Evolutionary conservation across 2,797 vertebrate species (phyloP).

Genomic region (Decapterus maruadsi): DNA sequence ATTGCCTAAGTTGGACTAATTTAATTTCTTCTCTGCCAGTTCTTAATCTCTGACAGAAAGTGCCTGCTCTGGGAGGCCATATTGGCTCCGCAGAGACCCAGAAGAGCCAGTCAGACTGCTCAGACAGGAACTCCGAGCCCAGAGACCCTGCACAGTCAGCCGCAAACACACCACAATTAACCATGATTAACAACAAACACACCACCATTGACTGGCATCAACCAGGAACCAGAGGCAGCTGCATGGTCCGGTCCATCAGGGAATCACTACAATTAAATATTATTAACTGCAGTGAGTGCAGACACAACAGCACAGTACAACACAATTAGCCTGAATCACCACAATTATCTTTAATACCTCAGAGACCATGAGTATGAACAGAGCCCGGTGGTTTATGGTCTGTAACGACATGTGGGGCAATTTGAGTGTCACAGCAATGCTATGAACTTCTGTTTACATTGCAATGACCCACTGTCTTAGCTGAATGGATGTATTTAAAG

Average conservation of each 20-base stretch:
- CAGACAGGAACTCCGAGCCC: conserved; percentile 75
- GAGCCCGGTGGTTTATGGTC: conserved; percentile 45
- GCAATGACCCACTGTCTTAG: neutral
- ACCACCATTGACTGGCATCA: conserved; percentile 66
- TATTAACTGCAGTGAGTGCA: conserved; percentile 72
- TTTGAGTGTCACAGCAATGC: conserved; percentile 10
- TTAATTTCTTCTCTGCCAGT: conserved; percentile 82
- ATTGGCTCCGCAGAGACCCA: conserved; percentile 74
- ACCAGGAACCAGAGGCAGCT: conserved; percentile 67
- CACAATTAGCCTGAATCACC: conserved; percentile 78
- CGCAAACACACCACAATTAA: conserved; percentile 70
- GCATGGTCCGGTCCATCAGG: conserved; percentile 52
- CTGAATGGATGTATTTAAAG: neutral
- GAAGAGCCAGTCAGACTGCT: conserved; percentile 66
- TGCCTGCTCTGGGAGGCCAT: conserved; percentile 72
- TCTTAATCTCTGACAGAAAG: conserved; percentile 83
- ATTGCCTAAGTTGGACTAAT: conserved; percentile 84
- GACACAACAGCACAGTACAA: conserved; percentile 70
- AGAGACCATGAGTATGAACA: conserved; percentile 45
- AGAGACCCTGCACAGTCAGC: conserved; percentile 58
- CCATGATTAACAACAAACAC: conserved; percentile 72
- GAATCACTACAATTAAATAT: conserved; percentile 75
- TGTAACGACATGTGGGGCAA: conserved; percentile 32
- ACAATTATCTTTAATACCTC: conserved; percentile 74
- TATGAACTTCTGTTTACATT: conserved; percentile 23